Base-by-base conservation (phyloP, 2,797 vertebrate genomes). In the Gymnocypris eckloni region DNA sequence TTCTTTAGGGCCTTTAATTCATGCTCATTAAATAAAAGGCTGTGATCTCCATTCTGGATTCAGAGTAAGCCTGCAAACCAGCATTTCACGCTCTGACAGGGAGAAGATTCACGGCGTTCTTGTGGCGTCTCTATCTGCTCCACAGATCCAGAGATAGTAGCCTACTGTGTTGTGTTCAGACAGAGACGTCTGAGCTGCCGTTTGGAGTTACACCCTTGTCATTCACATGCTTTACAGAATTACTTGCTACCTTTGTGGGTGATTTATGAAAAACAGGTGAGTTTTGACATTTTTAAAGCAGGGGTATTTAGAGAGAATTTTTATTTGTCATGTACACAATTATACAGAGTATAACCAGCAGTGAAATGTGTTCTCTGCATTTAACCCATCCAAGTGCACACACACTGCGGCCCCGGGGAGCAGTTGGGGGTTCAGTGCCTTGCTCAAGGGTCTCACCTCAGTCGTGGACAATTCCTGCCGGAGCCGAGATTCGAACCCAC, bases 21-120 rank as follows among this genome's bases (percentile, higher is more conserved):
- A 52, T 52, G 73, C 79, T 87, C 86, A 52, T 45, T 33, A 71
- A 90, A 84, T 79, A 87, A 84, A 67, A 70, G 56, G 6, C 76
- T 85, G 82, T 83, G 83, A 88, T 83, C 54, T 88, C 79, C 76
- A 28, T 54, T 81, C 61, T 77, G 70, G 37, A 83, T 85, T 83
- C 52, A 70, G 70, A n/a, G 20, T 70, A 87, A 78, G 43, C 71
- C 52, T 69, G 66, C 28, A 79, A 84, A 72, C 39, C 25, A 41
- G 48, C 43, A 83, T 88, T 64, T 88, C 75, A 72, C 33, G 33
- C n/a, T 78, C 54, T 56, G 71, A n/a, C 61, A 84, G 50, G 64
- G 39, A 72, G 61, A 54, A 67, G 70, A 77, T 39, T 83, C 37
- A 70, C 59, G 79, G 33, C 11, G 33, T 4, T 37, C n/a, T 13